Evolutionary conservation across 2,113 vertebrate genomes (phyloP), one percentile per base, ranked within the genome.

Genomic region (Colossoma macropomum): DNA sequence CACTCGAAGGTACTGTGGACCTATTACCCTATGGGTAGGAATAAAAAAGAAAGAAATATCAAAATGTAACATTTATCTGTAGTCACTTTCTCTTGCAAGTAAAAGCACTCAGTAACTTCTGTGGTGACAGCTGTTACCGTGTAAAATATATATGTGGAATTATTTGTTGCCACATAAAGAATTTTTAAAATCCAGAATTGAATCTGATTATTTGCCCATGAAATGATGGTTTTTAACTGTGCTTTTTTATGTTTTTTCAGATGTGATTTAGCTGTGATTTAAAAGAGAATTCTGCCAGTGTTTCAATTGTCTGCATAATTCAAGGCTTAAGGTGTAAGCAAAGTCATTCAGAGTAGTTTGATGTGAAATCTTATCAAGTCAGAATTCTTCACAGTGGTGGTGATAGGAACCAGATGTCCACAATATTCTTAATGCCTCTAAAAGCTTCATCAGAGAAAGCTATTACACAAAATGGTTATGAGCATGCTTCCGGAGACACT

Each of bases 21-120:
- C 95, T 97, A 97, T 98, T 99, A 98, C 98, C 98, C 98, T 98
- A 96, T 98, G 98, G 97, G 98, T 99, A 99, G 98, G 96, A 97
- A 96, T 97, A 93, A 95, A 96, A 96, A 93, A 75, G 54, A 52
- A 79, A 95, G 94, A 92, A 95, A 96, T 97, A 95, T 96, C 94
- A 95, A 96, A 95, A 94, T 97, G 96, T 95, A 96, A 96, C 95
- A 97, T 94, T 92, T 92, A 94, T 93, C 95, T 95, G 94, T 95
- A 95, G 96, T 93, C 95, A 95, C 94, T 95, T 96, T 96, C 91
- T 86, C 93, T 91, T 98, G 97, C 98, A 97, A 96, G 98, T 98
- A 97, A 96, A 98, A 96, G 95, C 94, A 97, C 96, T 96, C 96
- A 94, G 96, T 94, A 95, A 92, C 91, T 87, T 93, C 89, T 92